Percentiles rank a stretch among this genome's conserved stretches.
Conservation (phyloP, 2,888 invertebrate genomes). For the Dicyrtomina minuta region DNA sequence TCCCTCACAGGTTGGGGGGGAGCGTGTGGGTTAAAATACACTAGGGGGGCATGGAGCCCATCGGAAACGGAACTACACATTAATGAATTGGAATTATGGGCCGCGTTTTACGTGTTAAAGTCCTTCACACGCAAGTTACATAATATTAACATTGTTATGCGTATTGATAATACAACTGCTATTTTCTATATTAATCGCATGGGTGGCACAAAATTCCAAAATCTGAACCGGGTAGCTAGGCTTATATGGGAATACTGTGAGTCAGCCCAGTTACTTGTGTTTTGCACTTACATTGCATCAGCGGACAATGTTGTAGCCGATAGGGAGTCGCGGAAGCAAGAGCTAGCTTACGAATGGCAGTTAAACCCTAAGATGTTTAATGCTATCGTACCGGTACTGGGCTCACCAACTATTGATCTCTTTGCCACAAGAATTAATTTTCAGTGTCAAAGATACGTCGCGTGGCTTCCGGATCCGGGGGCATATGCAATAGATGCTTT, state of each 20-base stretch:
- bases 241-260: constrained; percentile 36
- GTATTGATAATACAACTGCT: constrained; percentile 37
- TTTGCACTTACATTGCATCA: constrained; percentile 15
- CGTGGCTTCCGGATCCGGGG: constrained; percentile 15
- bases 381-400: background rate
- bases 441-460: background rate
- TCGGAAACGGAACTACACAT: background rate
- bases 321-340: background rate
- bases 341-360: background rate
- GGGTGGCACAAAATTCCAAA: constrained; percentile 19
- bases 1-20: too few relatives aligned
- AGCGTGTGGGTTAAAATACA: too few relatives aligned
- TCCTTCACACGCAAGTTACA: background rate
- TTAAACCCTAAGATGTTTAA: background rate
- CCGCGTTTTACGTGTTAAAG: constrained; percentile 16
- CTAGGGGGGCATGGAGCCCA: too few relatives aligned
- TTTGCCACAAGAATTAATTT: background rate
- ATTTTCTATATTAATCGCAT: constrained; percentile 32
- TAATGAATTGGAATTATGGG: constrained; percentile 31
- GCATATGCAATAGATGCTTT: constrained; percentile 8
- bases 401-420: constrained; percentile 1
- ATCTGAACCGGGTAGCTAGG: constrained; percentile 12
- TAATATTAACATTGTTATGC: background rate
- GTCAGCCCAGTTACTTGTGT: constrained; percentile 5
- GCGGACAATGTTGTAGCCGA: constrained; percentile 16